These are phyloP conservation scores for Pseudococcus longispinus DNA, from an alignment of 2,888 invertebrate genomes.

Conservation along the genomic window DNA sequence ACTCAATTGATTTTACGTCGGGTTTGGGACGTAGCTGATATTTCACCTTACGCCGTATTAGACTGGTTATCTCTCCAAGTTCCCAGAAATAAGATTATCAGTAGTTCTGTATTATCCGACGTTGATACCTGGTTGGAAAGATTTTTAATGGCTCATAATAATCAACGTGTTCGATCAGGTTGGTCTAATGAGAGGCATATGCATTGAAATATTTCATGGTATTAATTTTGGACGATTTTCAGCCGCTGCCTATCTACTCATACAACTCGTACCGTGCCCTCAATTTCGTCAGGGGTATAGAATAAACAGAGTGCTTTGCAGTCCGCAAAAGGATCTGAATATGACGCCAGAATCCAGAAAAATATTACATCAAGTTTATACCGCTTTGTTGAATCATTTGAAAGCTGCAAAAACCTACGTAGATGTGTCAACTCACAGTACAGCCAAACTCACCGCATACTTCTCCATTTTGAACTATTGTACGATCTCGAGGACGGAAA, in stretches of 20 bases:
- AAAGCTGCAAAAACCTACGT: conserved; percentile 86
- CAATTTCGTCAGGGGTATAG: conserved; percentile 89
- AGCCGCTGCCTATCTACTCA: conserved; percentile 87
- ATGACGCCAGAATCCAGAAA: conserved; percentile 69
- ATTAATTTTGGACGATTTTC: conserved; percentile 59
- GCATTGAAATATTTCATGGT: not conserved
- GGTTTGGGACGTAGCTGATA: conserved; percentile 89
- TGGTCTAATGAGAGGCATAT: conserved; percentile 60
- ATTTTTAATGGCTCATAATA: conserved; percentile 83
- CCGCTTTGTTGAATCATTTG: conserved; percentile 65
- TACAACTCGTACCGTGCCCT: conserved; percentile 88
- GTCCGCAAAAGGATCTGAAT: conserved; percentile 63
- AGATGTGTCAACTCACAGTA: conserved; percentile 85
- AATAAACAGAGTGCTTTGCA: conserved; percentile 66
- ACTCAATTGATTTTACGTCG: conserved; percentile 86
- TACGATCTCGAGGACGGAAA: conserved; percentile 87
- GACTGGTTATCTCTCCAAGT: conserved; percentile 89
- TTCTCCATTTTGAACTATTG: conserved; percentile 92
- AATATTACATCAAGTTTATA: conserved; percentile 67
- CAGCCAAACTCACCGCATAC: conserved; percentile 90
- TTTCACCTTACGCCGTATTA: conserved; percentile 87
- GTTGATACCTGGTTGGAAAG: conserved; percentile 91
- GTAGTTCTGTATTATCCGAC: conserved; percentile 90
- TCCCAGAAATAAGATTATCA: conserved; percentile 85
- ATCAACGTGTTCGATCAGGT: conserved; percentile 85